Evolutionary conservation across 2,797 vertebrate species (phyloP).

Genomic region (Xerus rutilus): DNA sequence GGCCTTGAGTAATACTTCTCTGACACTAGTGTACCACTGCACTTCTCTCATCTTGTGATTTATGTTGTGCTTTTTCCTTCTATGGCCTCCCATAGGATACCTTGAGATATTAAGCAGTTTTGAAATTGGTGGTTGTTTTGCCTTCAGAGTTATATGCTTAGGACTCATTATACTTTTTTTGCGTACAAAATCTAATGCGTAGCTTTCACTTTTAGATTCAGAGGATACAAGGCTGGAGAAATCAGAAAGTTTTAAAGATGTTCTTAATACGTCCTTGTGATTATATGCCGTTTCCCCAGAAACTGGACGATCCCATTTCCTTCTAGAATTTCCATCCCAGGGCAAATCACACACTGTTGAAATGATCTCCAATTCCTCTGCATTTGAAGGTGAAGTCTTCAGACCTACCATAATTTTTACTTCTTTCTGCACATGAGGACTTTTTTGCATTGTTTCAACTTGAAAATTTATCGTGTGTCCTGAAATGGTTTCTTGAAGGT

Average conservation of each 20-base stretch:
- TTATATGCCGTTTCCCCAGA: neutral
- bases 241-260: neutral
- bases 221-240: neutral
- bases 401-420: neutral
- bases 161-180: neutral
- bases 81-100: neutral
- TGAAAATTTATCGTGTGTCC: neutral
- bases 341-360: neutral
- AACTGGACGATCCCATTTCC: neutral
- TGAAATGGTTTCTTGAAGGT: neutral
- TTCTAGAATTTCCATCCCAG: neutral
- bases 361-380: neutral
- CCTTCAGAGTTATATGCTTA: neutral
- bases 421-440: neutral
- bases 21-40: neutral
- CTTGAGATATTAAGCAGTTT: neutral
- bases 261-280: neutral
- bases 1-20: neutral
- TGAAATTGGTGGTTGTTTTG: neutral
- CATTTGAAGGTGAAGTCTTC: neutral
- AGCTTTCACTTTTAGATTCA: neutral
- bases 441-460: neutral
- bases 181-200: neutral
- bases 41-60: neutral
- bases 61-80: neutral